phyloP scores from a whole-genome alignment of 2,113 vertebrate species.

The Potamarius usumacintae region DNA sequence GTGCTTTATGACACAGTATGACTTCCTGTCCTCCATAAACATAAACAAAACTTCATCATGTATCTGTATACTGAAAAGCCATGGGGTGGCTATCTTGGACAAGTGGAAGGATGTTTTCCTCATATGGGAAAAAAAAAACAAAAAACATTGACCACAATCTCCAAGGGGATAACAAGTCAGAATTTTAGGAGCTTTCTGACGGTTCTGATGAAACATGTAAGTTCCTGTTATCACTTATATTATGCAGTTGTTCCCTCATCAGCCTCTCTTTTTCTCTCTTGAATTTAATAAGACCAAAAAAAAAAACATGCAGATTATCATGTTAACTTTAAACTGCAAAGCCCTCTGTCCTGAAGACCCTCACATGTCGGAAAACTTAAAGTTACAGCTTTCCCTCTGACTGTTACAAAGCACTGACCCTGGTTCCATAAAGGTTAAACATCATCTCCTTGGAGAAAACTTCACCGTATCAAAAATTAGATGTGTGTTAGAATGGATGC shows the following conservation, averaged over 20 bases:
- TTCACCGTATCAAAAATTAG: neutral
- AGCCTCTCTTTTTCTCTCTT: neutral
- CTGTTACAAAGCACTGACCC: neutral
- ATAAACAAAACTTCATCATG: neutral
- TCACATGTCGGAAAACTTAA: neutral
- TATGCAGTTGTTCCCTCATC: neutral
- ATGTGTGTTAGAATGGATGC: neutral
- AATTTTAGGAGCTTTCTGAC: neutral
- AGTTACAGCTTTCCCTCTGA: neutral
- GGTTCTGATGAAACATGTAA: neutral
- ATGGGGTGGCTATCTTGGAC: neutral
- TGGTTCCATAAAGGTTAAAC: neutral
- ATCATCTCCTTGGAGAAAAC: neutral
- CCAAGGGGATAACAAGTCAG: neutral
- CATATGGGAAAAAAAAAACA: neutral
- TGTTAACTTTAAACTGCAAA: neutral
- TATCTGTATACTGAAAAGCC: neutral
- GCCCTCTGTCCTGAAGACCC: neutral
- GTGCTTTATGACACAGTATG: neutral
- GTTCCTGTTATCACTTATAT: neutral
- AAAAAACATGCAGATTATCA: neutral
- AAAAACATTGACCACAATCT: neutral
- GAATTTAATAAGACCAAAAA: neutral
- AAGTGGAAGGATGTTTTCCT: neutral
- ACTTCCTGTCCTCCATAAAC: neutral